phyloP scores from a whole-genome alignment of 2,888 invertebrate species.

The Orthonychiurus folsomi region DNA sequence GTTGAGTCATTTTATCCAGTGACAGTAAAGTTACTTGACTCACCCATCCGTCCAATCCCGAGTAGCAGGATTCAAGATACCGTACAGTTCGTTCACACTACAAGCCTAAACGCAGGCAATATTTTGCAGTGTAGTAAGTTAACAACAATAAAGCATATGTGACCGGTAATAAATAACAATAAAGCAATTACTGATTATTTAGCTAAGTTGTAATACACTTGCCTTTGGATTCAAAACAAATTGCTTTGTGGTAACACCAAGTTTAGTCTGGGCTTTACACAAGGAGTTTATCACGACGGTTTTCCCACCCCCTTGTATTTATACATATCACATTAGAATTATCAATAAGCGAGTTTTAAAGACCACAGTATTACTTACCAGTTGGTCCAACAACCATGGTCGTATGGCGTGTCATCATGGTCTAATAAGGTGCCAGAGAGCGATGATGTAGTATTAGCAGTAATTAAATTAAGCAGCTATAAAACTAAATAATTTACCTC shows the following conservation, averaged over 20 bases:
- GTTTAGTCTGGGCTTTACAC: slow-evolving; percentile 64
- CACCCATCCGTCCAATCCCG: slow-evolving; percentile 85
- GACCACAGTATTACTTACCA: too few relatives aligned
- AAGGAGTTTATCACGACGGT: slow-evolving; percentile 71
- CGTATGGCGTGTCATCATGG: slow-evolving; percentile 89
- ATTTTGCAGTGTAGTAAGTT: not conserved
- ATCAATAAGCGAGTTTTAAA: too few relatives aligned
- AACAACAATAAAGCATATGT: not conserved
- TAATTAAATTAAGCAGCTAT: too few relatives aligned
- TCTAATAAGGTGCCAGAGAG: too few relatives aligned
- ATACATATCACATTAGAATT: too few relatives aligned
- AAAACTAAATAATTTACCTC: too few relatives aligned
- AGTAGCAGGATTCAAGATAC: slow-evolving; percentile 71
- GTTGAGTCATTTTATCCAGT: not conserved
- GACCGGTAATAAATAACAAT: not conserved
- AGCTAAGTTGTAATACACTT: too few relatives aligned
- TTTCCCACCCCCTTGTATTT: slow-evolving; percentile 87
- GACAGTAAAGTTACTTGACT: not conserved
- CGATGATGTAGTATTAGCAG: too few relatives aligned
- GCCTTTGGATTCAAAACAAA: slow-evolving; percentile 78
- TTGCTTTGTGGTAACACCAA: slow-evolving; percentile 70
- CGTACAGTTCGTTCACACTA: slow-evolving; percentile 80
- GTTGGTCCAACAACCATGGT: slow-evolving; percentile 89
- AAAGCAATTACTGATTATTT: not conserved
- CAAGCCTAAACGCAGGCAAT: slow-evolving; percentile 50